Conservation (phyloP, 2,888 invertebrate species). For the Barypeithes pellucidus region DNA sequence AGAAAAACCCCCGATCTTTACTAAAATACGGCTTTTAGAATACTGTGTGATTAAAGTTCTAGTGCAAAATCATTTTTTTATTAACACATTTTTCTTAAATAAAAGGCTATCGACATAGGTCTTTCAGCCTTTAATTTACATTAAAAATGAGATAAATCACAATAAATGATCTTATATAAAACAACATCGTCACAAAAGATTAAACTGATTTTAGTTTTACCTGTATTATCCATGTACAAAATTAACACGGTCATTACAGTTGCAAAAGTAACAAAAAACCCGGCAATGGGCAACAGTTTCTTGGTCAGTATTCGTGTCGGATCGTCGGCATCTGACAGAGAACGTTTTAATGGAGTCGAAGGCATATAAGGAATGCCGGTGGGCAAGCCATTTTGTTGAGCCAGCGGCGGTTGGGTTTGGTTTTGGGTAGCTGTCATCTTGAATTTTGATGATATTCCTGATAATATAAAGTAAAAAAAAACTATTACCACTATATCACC, state of each 20-base stretch:
- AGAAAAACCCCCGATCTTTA: too few relatives aligned
- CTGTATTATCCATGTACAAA: constrained; percentile 87
- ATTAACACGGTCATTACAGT: constrained; percentile 85
- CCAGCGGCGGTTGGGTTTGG: constrained; percentile 37
- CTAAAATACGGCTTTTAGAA: too few relatives aligned
- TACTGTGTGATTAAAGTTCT: too few relatives aligned
- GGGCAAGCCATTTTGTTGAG: constrained; percentile 44
- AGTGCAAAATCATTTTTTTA: too few relatives aligned
- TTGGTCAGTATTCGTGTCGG: constrained; percentile 35
- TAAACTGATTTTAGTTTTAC: constrained; percentile 69
- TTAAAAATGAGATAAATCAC: too few relatives aligned
- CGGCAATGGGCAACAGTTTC: constrained; percentile 74
- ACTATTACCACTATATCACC: too few relatives aligned
- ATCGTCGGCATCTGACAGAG: constrained; percentile 24
- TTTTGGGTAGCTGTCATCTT: constrained; percentile 32
- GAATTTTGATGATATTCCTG: neutral
- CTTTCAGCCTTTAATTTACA: too few relatives aligned
- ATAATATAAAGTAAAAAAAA: neutral
- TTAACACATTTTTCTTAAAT: too few relatives aligned
- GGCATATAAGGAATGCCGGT: constrained; percentile 42
- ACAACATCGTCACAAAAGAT: too few relatives aligned
- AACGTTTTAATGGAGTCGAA: constrained; percentile 36
- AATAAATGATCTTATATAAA: too few relatives aligned
- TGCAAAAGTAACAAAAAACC: constrained; percentile 85
- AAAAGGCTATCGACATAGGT: too few relatives aligned